phyloP scores from a whole-genome alignment of 1,140 invertebrate species.

The Penaeus japonicus region DNA sequence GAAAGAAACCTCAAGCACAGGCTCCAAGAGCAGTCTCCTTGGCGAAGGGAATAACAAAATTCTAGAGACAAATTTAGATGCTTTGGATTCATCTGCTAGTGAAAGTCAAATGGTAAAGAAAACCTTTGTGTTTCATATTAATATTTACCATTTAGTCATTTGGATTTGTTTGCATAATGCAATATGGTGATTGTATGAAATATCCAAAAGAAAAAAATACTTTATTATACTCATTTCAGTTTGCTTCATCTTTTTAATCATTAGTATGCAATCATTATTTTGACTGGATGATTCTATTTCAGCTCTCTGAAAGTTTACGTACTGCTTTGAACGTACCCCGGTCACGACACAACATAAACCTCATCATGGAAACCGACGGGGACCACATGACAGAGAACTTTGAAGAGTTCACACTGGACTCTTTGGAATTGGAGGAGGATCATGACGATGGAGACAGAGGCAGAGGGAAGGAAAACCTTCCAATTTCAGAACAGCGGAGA shows the following conservation, averaged over 20 bases:
- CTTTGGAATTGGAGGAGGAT: conserved; percentile 72
- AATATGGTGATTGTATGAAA: too few relatives aligned
- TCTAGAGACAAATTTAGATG: conserved; percentile 37
- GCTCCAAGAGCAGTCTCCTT: neutral
- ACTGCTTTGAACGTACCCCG: conserved; percentile 27
- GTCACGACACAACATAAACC: conserved; percentile 43
- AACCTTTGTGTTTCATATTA: neutral
- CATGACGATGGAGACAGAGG: conserved; percentile 68
- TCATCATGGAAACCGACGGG: conserved; percentile 48
- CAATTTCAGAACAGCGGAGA: conserved; percentile 33
- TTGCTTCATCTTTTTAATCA: too few relatives aligned
- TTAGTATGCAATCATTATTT: too few relatives aligned
- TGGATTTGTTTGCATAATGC: too few relatives aligned
- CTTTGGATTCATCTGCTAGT: neutral
- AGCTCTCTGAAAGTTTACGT: conserved; percentile 12
- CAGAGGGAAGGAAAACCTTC: conserved; percentile 66
- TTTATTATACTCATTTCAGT: too few relatives aligned
- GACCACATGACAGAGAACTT: conserved; percentile 70
- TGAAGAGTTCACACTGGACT: conserved; percentile 81
- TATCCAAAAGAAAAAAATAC: too few relatives aligned
- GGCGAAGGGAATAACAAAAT: neutral
- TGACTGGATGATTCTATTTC: neutral
- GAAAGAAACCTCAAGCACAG: neutral
- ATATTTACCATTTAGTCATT: too few relatives aligned
- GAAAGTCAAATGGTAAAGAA: conserved; percentile 1